These are phyloP conservation scores for Nasua narica DNA, from an alignment of 2,797 vertebrate genomes.

Conservation along the genomic window DNA sequence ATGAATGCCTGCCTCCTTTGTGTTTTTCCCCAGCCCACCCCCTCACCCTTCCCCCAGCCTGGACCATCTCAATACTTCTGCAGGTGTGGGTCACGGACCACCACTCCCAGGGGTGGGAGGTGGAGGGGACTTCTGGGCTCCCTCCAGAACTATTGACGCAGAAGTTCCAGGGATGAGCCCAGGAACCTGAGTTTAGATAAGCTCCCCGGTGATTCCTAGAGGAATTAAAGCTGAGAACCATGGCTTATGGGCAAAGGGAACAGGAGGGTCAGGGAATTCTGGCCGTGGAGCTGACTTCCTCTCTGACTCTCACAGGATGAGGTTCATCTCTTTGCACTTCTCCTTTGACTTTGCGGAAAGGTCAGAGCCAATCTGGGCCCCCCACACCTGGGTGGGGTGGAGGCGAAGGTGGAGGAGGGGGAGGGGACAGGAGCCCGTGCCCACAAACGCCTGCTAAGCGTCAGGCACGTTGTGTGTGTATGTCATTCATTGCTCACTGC, in stretches of 20 bases:
- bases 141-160: not conserved
- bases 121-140: not conserved
- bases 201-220: not conserved
- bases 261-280: not conserved
- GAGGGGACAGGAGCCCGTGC: not conserved
- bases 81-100: not conserved
- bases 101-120: rapidly evolving
- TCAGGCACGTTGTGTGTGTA: not conserved
- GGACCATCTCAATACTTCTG: not conserved
- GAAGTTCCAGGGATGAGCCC: not conserved
- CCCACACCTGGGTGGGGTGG: not conserved
- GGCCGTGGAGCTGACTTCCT: not conserved
- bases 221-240: not conserved
- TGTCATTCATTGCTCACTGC: not conserved
- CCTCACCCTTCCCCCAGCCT: not conserved
- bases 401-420: not conserved
- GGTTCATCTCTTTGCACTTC: not conserved
- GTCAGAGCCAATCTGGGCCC: not conserved
- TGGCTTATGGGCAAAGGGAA: not conserved
- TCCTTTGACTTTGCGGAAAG: not conserved
- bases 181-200: not conserved
- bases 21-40: not conserved
- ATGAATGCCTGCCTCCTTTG: not conserved
- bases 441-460: not conserved
- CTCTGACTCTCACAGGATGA: not conserved